Base-by-base conservation (phyloP, 2,797 vertebrate species). In the Poeciliopsis infans region DNA sequence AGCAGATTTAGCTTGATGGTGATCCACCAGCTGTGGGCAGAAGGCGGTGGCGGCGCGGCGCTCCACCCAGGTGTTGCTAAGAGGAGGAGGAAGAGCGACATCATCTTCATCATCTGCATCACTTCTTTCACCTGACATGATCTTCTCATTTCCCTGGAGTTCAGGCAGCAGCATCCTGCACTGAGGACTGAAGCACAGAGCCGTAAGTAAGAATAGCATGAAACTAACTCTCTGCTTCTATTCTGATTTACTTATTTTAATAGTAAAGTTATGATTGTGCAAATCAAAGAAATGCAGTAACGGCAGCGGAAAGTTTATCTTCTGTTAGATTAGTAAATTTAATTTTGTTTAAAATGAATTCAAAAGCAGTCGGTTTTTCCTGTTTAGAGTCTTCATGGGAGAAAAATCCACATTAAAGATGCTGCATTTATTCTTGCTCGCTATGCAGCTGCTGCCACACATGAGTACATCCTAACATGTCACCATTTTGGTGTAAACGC, bases 401-500 rank as follows among this genome's bases (percentile, higher is more conserved):
- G 7, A 13, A 10, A 57, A 41, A 41, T 43, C 49, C 25, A 39
- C 25, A 11, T 28, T 51, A 46, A 74, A 53, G 47, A 61, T n/a
- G 39, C 57, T 64, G 31, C 0, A 20, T 79, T 76, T 45, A 23
- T 47, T 74, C 5, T 16, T 72, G 76, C 80, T 76, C 53, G 61
- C 7, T 47, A 45, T 61, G 78, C 33, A 57, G 57, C 59, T 5
- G 10, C 2, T 36, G 77, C 73, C 88, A 87, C 82, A 80, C 87
- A 87, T 72, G 85, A 82, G 76, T 71, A 81, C 83, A 72, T 81
- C 85, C 47, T 81, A 84, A 89, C 76, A 77, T 79, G 89, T 87
- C 88, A 86, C 78, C 87, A 45, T 93, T 93, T 90, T 92, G 91
- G 94, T 91, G 89, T 94, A 92, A 94, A 94, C 83, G 86, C 79